A percentile compares a stretch with the other conserved stretches of the same genome.
Conservation (phyloP, 1,140 invertebrate genomes). For the Tribolium madens region DNA sequence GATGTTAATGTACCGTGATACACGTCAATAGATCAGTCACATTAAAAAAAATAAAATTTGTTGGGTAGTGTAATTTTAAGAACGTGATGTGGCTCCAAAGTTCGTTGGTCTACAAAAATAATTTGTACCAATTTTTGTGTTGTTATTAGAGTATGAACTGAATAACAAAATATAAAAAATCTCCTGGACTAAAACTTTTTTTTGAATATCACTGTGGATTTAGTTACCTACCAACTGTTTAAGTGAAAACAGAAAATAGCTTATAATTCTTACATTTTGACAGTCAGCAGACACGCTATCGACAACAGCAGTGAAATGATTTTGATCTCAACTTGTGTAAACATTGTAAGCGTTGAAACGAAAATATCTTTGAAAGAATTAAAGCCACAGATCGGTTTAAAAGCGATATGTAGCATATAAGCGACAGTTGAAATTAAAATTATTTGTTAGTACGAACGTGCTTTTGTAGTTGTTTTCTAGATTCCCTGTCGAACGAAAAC, state of each 20-base stretch:
- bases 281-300: not conserved
- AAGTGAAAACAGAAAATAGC: not conserved
- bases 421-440: not conserved
- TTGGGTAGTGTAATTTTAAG: too few relatives aligned
- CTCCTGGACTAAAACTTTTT: too few relatives aligned
- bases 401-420: not conserved
- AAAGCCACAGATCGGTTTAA: not conserved
- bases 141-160: too few relatives aligned
- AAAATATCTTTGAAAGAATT: not conserved
- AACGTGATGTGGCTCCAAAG: too few relatives aligned
- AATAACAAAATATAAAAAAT: too few relatives aligned
- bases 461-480: slow-evolving; percentile 21
- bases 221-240: too few relatives aligned
- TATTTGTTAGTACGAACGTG: slow-evolving; percentile 5
- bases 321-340: not conserved
- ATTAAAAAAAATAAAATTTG: too few relatives aligned
- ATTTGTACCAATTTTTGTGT: too few relatives aligned
- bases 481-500: slow-evolving; percentile 7
- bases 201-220: too few relatives aligned
- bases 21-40: too few relatives aligned
- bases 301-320: not conserved
- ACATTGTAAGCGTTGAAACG: not conserved
- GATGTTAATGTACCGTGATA: too few relatives aligned
- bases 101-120: too few relatives aligned
- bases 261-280: not conserved